These are phyloP conservation scores for Oceanodroma tethys DNA, from an alignment of 2,113 vertebrate genomes.

Conservation along the genomic window DNA sequence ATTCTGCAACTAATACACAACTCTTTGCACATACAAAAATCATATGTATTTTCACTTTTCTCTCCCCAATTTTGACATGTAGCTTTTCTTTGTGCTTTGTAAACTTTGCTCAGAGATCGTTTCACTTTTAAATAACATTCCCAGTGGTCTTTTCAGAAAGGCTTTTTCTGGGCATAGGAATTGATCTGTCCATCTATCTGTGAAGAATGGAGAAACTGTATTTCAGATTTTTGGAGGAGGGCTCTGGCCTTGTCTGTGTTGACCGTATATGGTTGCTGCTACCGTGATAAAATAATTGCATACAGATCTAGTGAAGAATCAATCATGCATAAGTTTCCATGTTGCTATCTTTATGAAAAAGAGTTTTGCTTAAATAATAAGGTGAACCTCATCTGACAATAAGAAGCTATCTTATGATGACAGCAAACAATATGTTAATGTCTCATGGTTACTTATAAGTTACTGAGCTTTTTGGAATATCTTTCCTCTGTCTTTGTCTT, in stretches of 20 bases:
- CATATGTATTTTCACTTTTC: neutral
- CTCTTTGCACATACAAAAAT: neutral
- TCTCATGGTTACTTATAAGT: neutral
- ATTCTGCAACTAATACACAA: neutral
- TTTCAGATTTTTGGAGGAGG: neutral
- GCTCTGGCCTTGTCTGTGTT: neutral
- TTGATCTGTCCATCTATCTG: neutral
- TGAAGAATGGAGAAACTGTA: neutral
- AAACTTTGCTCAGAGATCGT: neutral
- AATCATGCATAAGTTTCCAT: neutral
- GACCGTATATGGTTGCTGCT: rapidly evolving
- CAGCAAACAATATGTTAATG: neutral
- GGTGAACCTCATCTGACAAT: neutral
- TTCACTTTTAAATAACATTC: neutral
- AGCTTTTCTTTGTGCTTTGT: neutral
- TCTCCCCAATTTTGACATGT: neutral
- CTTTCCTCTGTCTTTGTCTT: neutral
- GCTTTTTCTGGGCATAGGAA: neutral
- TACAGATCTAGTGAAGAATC: neutral
- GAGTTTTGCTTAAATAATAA: neutral
- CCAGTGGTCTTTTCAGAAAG: neutral
- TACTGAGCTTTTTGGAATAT: neutral
- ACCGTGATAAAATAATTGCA: neutral
- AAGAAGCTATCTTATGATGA: neutral
- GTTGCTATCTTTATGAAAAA: neutral